phyloP scores from a whole-genome alignment of 2,797 vertebrate genomes.

The Eospalax fontanierii region DNA sequence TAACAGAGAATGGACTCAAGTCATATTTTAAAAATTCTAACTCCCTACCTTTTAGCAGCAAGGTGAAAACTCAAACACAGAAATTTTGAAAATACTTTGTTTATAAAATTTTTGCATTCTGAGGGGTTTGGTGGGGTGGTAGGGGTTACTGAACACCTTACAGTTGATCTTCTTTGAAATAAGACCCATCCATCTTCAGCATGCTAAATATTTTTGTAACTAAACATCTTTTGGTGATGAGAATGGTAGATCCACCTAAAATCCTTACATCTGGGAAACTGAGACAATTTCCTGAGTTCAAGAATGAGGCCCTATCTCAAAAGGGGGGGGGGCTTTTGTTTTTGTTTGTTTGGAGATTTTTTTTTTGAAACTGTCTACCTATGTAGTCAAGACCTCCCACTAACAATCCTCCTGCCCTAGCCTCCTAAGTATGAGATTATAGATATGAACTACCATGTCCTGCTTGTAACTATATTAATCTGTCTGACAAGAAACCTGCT shows the following conservation, averaged over 20 bases:
- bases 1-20: background rate
- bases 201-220: background rate
- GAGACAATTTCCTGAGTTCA: no score
- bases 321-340: no score
- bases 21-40: constrained; percentile 23
- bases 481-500: background rate
- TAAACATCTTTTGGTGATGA: background rate
- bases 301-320: no score
- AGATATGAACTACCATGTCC: background rate
- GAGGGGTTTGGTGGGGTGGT: background rate
- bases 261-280: no score
- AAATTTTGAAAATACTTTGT: constrained; percentile 22
- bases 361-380: no score
- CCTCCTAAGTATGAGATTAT: background rate
- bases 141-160: background rate
- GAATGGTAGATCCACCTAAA: background rate
- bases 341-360: no score
- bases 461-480: constrained; percentile 29
- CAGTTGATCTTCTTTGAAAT: constrained; percentile 10
- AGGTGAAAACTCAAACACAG: background rate
- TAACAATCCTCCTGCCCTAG: background rate
- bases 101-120: background rate
- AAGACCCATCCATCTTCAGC: background rate
- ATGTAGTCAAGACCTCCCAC: background rate
- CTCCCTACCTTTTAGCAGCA: constrained; percentile 1